Evolutionary conservation across 2,888 invertebrate genomes (phyloP), one percentile per base, ranked within the genome.

Genomic region (Merodon equestris): DNA sequence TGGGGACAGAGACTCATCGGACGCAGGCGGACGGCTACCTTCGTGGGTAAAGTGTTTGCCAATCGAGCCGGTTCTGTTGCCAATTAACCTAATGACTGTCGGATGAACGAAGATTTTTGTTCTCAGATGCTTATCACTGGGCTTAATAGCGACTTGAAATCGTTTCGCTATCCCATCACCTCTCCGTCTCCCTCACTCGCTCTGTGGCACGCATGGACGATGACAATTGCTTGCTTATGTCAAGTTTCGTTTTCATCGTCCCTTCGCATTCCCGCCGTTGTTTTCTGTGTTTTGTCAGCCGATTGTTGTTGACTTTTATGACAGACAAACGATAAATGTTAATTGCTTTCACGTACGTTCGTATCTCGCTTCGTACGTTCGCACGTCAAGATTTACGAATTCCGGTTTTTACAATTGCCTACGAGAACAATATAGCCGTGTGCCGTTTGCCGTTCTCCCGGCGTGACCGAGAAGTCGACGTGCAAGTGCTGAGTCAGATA

Each of bases 241-340:
- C 36, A 19, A 38, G 40, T 19, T 42, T 34, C 34, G 51, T 44
- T 53, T 63, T 34, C 44, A 12, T 48, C 19, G 48, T 18, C 13
- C 14, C 48, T 60, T 7, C 27, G 27, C 27, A 27, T 27, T 27
- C 27, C 27, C 27, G 27, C 7, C 2, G 3, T 4, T 7, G 2
- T 27, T 7, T 27, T 27, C 27, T 27, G 17, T 14, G 19, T 51
- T 17, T 18, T 51, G 60, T 53, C 60, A 70, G 40, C 51, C 51
- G 42, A 60, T 48, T 48, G 64, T 47, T 45, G 60, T 47, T 56
- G 56, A 48, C 56, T 61, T 70, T 54, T 61, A 70, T 60, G 53
- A 40, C 53, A 45, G 53, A 14, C 58, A 19, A 38, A 45, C 45
- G 45, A 54, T 56, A 34, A 48, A 51, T 63, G 56, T 57, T 71